These are phyloP conservation scores for Cololabis saira DNA, from an alignment of 2,113 vertebrate genomes.

Conservation along the genomic window DNA sequence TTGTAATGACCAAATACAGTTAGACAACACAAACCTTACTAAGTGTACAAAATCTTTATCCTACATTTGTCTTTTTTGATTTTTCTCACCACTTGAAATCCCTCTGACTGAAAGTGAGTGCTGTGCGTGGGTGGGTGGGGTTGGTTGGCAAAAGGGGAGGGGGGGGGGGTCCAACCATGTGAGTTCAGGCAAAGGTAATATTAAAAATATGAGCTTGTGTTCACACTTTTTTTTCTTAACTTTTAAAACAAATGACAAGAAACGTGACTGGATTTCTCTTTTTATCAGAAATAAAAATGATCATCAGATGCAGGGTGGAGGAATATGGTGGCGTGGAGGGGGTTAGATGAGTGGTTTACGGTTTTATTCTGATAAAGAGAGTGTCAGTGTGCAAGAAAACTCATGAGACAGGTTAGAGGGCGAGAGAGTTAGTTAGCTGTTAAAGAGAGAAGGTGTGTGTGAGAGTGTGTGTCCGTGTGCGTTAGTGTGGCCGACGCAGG, in stretches of 20 bases:
- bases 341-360: slow-evolving; percentile 84
- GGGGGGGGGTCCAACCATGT: slow-evolving; percentile 52
- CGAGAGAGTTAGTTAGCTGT: slow-evolving; percentile 74
- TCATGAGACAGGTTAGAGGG: slow-evolving; percentile 77
- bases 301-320: slow-evolving; percentile 85
- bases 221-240: slow-evolving; percentile 69
- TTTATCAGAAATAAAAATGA: slow-evolving; percentile 89
- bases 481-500: slow-evolving; percentile 63
- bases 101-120: slow-evolving; percentile 75
- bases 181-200: slow-evolving; percentile 70
- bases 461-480: slow-evolving; percentile 44
- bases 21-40: slow-evolving; percentile 88
- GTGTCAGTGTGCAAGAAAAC: slow-evolving; percentile 77
- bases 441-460: slow-evolving; percentile 42
- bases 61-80: slow-evolving; percentile 67
- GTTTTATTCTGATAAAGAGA: slow-evolving; percentile 88
- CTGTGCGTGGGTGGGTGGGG: slow-evolving; percentile 44
- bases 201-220: slow-evolving; percentile 76
- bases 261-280: slow-evolving; percentile 88
- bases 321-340: slow-evolving; percentile 63
- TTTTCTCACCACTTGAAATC: slow-evolving; percentile 83
- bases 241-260: slow-evolving; percentile 87
- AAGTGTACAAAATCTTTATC: slow-evolving; percentile 93
- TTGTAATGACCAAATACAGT: slow-evolving; percentile 83
- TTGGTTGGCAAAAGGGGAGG: slow-evolving; percentile 12